phyloP scores from a whole-genome alignment of 2,888 invertebrate genomes.

The Gerris lacustris region DNA sequence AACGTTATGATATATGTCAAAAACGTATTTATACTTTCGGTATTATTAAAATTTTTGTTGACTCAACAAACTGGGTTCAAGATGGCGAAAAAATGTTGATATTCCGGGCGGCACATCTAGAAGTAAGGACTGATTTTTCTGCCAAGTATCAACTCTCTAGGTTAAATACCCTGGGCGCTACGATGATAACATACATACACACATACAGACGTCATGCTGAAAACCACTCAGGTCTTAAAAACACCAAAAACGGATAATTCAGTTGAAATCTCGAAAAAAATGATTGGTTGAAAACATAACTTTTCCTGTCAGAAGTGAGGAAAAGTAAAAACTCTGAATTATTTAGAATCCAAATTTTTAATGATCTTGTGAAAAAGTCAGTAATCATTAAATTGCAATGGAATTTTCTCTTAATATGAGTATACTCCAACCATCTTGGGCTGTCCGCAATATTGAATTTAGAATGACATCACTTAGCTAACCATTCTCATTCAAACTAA shows the following conservation, averaged over 20 bases:
- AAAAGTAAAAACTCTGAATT: neutral
- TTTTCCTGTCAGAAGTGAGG: neutral
- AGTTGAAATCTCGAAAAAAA: neutral
- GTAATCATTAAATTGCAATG: too few relatives aligned
- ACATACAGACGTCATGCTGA: neutral
- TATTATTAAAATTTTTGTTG: neutral
- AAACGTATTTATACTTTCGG: too few relatives aligned
- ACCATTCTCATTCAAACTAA: too few relatives aligned
- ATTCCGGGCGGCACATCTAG: neutral
- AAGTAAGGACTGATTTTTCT: neutral
- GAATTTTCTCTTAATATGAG: too few relatives aligned
- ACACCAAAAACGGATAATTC: neutral
- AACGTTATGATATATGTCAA: too few relatives aligned
- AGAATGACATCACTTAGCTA: too few relatives aligned
- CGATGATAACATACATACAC: neutral
- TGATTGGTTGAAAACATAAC: too few relatives aligned
- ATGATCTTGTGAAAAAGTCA: too few relatives aligned
- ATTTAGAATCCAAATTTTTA: too few relatives aligned
- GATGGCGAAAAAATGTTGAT: neutral
- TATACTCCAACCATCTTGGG: too few relatives aligned
- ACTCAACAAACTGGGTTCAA: neutral
- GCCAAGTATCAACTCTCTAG: neutral
- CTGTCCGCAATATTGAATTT: too few relatives aligned
- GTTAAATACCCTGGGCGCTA: too few relatives aligned
- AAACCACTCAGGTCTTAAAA: neutral